Base-by-base conservation (phyloP, 2,888 invertebrate species). In the Nasonia oneida region DNA sequence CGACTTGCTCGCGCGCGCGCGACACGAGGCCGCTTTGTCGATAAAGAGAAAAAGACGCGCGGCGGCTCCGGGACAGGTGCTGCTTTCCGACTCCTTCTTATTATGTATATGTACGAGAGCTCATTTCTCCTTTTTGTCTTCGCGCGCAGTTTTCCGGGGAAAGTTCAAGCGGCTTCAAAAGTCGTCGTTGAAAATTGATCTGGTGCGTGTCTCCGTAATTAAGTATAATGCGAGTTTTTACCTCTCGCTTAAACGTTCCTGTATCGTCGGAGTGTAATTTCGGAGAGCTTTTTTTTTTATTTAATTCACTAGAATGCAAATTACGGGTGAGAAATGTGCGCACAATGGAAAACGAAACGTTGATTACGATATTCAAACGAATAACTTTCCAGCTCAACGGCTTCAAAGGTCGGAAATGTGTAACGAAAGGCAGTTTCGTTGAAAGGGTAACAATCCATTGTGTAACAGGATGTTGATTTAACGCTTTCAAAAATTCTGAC, bases 401-500 rank as follows among this genome's bases (percentile, higher is more conserved):
- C 5, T 33, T 0, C 12, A 23, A 23, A 73, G 73, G 73, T 73
- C 73, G 47, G 47, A 47, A 47, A 42, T 14, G 23, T 18, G 29
- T n/a, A 42, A 57, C 29, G 47, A 75, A 37, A 61, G 53, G 50
- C 57, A 73, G 23, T 71, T 33, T 64, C 47, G 15, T 71, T 37
- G 14, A 64, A 57, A 81, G n/a, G 75, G n/a, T 67, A 29, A 76
- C 47, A 33, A 18, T 53, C 82, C 15, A 37, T 75, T 83, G 71
- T 82, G 39, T 23, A 42, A 75, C 64, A 81, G 75, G 83, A 83
- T 83, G 64, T 76, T 80, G 64, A 73, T 73, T 83, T 73, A 33
- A 70, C 71, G 61, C 67, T 76, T 77, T 86, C 61, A 37, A 79
- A 76, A 67, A 42, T 47, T 83, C 53, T 37, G 70, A 77, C 53